Evolutionary conservation across 37 sponge, comb jelly and placozoan genomes (phyloP), one percentile per base, ranked within the genome.

Genomic region (Lycopodina hypogea): DNA sequence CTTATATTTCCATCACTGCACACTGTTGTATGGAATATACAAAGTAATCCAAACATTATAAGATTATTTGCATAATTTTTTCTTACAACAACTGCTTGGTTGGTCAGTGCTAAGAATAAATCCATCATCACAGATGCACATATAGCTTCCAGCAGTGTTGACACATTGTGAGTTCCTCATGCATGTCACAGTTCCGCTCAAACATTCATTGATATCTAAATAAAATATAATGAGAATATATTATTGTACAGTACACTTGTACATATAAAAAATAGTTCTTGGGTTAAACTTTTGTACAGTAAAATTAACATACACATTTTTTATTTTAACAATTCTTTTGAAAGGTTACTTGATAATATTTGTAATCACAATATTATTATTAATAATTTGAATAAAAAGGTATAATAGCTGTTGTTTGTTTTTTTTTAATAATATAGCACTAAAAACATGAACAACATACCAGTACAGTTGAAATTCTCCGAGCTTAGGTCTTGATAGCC

Each of bases 161-260:
- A 55, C 42, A 28, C 83, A 83, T 0, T 34, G 35, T 22, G 66
- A 75, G 66, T 75, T 68, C 1, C 1, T 53, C 75, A 48, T 55
- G 55, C 83, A 83, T 28, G 21, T 48, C 3, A 15, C 2, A 32
- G 66, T 32, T 17, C 8, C 23, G 6, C 67, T 28, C 2, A 24
- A 6, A 56, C 83, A 83, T 66, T 83, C 83, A 64, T 83, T 56
- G 0, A 75, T 52, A 67, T 83, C 83, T 75, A 28, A 32, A 53
- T n/a, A 17, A 73, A 9, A 73, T 33, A 30, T 1, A 73, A 45
- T 45, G 48, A 45, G 48, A 45, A 35, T 9, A 45, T 9, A 45
- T 12, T 45, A 12, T 45, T 45, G 48, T 45, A 45, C 9, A 45
- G 9, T 9, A 45, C 4, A 45, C 9, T 45, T 45, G 9, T 45